Evolutionary conservation across 53 echinoderm and acorn worm genomes (phyloP), one percentile per base, ranked within the genome.

Genomic region (Echinarachnius parma): DNA sequence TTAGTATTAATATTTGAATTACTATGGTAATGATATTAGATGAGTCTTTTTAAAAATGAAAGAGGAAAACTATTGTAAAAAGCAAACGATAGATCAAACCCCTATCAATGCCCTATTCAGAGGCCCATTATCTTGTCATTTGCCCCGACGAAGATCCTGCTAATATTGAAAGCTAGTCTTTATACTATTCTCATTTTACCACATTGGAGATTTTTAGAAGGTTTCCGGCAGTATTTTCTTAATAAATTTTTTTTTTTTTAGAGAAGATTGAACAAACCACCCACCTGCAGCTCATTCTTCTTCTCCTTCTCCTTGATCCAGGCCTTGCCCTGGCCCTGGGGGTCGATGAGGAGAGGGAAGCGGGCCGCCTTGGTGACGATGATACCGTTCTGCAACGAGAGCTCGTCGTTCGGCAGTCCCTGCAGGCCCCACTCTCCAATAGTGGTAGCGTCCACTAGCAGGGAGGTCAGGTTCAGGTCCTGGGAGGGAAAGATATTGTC

Each of bases 371-470:
- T 98, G 75, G 98, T 98, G 21, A 98, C 98, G 45, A 92, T 98
- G 87, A 98, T 92, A 62, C 98, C 98, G 33, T 98, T 92, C 83
- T 98, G 98, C 61, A 83, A 74, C 9, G 98, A 98, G 24, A 98
- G 88, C 46, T 98, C 98, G 53, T 98, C 98, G 28, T 92, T 98
- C 60, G 98, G 98, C 15, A 98, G 81, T n/a, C 98, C 98, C 39
- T 92, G 92, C 1, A 92, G 83, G 35, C 89, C 89, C 92, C 98
- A 98, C 50, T 92, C 92, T 2, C 92, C 92, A 7, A 92, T 84
- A 20, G 98, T 98, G 46, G 98, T 83, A 39, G 88, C 64, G 61
- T 98, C 98, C 14, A 85, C 85, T 35, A 98, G 27, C 81, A 98
- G 92, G 20, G 62, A 77, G 2, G 85, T 87, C 36, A 98, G 61